phyloP scores from a whole-genome alignment of 2,797 vertebrate genomes.

The Salarias fasciatus region DNA sequence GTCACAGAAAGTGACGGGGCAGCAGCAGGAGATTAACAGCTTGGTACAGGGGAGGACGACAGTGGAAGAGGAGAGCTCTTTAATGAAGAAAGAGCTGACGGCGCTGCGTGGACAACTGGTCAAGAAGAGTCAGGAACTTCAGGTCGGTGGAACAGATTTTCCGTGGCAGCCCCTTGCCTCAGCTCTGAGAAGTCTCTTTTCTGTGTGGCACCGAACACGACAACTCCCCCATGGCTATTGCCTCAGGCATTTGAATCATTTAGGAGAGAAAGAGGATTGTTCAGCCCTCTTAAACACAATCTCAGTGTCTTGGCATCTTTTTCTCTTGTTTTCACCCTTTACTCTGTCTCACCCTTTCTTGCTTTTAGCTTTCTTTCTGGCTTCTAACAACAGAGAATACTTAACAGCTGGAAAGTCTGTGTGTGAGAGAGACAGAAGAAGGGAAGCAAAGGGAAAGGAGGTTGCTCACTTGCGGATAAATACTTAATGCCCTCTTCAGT shows the following conservation, averaged over 20 bases:
- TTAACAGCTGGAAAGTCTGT: constrained; percentile 52
- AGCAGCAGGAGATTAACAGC: constrained; percentile 88
- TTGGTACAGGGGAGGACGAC: constrained; percentile 79
- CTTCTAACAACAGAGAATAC: constrained; percentile 62
- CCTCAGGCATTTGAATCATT: constrained; percentile 86
- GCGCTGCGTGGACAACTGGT: constrained; percentile 86
- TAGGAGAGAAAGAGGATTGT: constrained; percentile 43
- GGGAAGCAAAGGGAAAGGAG: constrained; percentile 69
- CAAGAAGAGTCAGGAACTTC: constrained; percentile 88
- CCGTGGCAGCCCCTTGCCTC: constrained; percentile 39
- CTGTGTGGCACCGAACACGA: constrained; percentile 80
- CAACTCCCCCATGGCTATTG: constrained; percentile 83
- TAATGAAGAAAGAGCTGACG: constrained; percentile 87
- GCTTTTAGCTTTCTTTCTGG: constrained; percentile 46
- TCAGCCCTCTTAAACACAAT: constrained; percentile 46
- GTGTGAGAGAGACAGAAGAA: constrained; percentile 15
- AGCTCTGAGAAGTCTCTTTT: constrained; percentile 51
- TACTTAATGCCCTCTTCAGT: constrained; percentile 96
- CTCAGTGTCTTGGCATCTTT: constrained; percentile 39
- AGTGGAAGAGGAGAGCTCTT: constrained; percentile 81
- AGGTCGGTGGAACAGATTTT: constrained; percentile 84
- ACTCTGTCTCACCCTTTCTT: constrained; percentile 38
- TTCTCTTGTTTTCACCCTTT: constrained; percentile 25
- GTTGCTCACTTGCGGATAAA: constrained; percentile 94
- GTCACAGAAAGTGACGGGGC: constrained; percentile 81